Evolutionary conservation across 2,113 vertebrate species (phyloP).

Genomic region (Perca fluviatilis): DNA sequence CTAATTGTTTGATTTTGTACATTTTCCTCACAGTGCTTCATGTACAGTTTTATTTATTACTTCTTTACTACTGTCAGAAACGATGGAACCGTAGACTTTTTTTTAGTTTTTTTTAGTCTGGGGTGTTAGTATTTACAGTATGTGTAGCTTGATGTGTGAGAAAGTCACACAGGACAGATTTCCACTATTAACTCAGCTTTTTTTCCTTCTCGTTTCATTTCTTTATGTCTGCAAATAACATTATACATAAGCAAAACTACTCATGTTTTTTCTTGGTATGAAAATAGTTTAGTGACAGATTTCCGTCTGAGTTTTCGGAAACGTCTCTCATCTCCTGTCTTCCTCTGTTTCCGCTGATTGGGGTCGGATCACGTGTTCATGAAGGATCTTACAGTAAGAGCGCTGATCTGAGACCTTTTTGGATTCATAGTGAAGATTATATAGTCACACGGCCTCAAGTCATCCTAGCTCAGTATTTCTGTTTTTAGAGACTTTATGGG

Average conservation of each 20-base stretch:
- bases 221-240: conserved; percentile 50
- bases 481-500: conserved; percentile 49
- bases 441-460: conserved; percentile 33
- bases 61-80: conserved; percentile 65
- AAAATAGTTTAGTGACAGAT: conserved; percentile 57
- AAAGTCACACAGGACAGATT: conserved; percentile 58
- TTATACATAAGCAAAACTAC: conserved; percentile 45
- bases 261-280: conserved; percentile 57
- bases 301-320: conserved; percentile 50
- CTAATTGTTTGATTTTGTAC: conserved; percentile 65
- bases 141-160: conserved; percentile 49
- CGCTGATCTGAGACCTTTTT: conserved; percentile 46
- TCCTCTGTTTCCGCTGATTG: conserved; percentile 45
- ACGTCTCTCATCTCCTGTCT: conserved; percentile 42
- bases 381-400: conserved; percentile 40
- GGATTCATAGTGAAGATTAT: conserved; percentile 33
- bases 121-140: conserved; percentile 51
- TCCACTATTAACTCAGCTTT: conserved; percentile 51
- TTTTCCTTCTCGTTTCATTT: conserved; percentile 33
- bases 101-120: conserved; percentile 53
- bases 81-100: conserved; percentile 34
- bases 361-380: conserved; percentile 35
- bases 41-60: conserved; percentile 78
- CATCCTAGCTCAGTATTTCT: conserved; percentile 46
- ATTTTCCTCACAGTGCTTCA: conserved; percentile 64